Conservation (phyloP, 2,797 vertebrate genomes). For the Trematomus bernacchii region DNA sequence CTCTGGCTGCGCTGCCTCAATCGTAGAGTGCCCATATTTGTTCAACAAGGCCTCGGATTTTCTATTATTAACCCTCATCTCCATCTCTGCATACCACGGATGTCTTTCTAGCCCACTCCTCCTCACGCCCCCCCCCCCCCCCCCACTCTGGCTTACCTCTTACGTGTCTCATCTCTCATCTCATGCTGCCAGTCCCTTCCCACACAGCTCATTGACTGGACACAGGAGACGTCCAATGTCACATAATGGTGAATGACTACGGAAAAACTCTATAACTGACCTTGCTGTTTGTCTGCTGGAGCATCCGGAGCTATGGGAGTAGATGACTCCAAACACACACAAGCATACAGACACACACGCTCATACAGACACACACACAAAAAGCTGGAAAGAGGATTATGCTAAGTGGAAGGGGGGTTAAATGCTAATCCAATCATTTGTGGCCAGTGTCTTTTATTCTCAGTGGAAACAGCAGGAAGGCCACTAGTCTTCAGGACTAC, state of each 20-base stretch:
- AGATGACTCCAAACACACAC: constrained; percentile 15
- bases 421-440: constrained; percentile 87
- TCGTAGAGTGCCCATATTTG: constrained; percentile 61
- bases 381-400: constrained; percentile 85
- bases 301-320: constrained; percentile 28
- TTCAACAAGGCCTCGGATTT: constrained; percentile 63
- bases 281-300: constrained; percentile 50
- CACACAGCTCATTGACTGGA: constrained; percentile 45
- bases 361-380: constrained; percentile 9
- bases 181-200: constrained; percentile 43
- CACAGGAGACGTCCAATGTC: constrained; percentile 37
- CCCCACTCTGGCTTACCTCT: constrained; percentile 4
- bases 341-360: constrained; percentile 32
- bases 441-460: constrained; percentile 82
- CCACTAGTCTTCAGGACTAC: constrained; percentile 54
- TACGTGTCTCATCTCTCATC: constrained; percentile 42
- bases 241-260: constrained; percentile 39
- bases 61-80: constrained; percentile 72
- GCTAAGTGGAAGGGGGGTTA: constrained; percentile 80
- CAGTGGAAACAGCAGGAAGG: constrained; percentile 71
- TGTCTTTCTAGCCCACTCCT: constrained; percentile 36
- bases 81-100: constrained; percentile 48
- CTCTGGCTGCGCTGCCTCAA: constrained; percentile 60
- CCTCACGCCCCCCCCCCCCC: not conserved
- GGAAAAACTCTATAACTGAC: constrained; percentile 45